A percentile compares a stretch with the other conserved stretches of the same genome.
phyloP scores from a whole-genome alignment of 1,140 invertebrate species.

The Micrasema longulum region DNA sequence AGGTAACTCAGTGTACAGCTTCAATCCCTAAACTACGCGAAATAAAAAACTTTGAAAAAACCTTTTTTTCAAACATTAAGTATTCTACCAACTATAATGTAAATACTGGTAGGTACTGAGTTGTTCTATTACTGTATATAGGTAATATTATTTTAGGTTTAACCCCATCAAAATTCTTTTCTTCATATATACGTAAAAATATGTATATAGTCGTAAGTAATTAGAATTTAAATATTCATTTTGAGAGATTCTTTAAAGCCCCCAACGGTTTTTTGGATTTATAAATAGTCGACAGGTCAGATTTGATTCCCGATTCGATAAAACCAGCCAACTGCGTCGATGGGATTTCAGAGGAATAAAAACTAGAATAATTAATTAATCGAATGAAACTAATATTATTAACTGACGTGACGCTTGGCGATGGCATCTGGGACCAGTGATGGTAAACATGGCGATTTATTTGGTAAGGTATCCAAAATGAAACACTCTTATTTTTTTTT shows the following conservation, averaged over 20 bases:
- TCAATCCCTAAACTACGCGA: too few relatives aligned
- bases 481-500: too few relatives aligned
- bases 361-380: conserved; percentile 27
- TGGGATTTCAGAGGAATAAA: conserved; percentile 11
- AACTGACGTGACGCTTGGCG: background rate
- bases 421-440: conserved; percentile 27
- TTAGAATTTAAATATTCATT: background rate
- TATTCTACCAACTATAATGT: background rate
- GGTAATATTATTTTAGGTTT: background rate
- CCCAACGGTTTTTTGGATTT: conserved; percentile 10
- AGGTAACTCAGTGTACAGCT: too few relatives aligned
- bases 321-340: background rate
- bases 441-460: too few relatives aligned
- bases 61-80: too few relatives aligned
- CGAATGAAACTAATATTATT: conserved; percentile 16
- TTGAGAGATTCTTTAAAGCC: background rate
- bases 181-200: background rate
- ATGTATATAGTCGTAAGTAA: background rate
- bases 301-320: conserved; percentile 2
- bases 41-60: too few relatives aligned
- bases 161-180: background rate
- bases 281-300: conserved; percentile 15
- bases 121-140: background rate
- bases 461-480: too few relatives aligned
- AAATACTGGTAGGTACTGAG: background rate